Conservation (phyloP, 2,888 invertebrate genomes). For the Urechis unicinctus region DNA sequence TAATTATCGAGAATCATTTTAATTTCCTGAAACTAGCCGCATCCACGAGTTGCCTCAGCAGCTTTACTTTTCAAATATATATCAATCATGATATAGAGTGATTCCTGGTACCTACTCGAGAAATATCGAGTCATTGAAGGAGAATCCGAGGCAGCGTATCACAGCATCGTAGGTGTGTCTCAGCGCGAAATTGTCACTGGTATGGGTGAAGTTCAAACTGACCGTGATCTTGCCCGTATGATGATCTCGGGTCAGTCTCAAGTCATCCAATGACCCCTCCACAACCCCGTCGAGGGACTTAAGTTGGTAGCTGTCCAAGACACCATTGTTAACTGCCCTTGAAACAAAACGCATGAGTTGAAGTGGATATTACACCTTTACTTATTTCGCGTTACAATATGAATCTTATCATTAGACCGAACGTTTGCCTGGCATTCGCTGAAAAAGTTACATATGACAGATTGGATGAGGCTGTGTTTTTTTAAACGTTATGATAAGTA, state of each 20-base stretch:
- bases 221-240: constrained; percentile 8
- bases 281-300: constrained; percentile 52
- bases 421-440: no score
- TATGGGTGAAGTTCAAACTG: neutral
- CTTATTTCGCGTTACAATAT: no score
- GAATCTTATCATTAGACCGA: no score
- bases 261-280: constrained; percentile 42
- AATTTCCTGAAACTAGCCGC: no score
- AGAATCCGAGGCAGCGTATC: constrained; percentile 50
- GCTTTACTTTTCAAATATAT: no score
- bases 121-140: neutral
- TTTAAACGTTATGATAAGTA: neutral
- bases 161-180: constrained; percentile 50
- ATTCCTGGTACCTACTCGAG: neutral
- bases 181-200: constrained; percentile 47
- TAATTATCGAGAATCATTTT: no score
- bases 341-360: no score
- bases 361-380: no score
- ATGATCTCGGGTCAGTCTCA: constrained; percentile 25
- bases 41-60: no score
- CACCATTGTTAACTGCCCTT: constrained; percentile 51
- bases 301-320: constrained; percentile 52
- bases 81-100: neutral
- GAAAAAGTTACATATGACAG: no score
- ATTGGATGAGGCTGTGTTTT: no score